Evolutionary conservation across 2,113 vertebrate species (phyloP).

Genomic region (Dasypus novemcinctus): DNA sequence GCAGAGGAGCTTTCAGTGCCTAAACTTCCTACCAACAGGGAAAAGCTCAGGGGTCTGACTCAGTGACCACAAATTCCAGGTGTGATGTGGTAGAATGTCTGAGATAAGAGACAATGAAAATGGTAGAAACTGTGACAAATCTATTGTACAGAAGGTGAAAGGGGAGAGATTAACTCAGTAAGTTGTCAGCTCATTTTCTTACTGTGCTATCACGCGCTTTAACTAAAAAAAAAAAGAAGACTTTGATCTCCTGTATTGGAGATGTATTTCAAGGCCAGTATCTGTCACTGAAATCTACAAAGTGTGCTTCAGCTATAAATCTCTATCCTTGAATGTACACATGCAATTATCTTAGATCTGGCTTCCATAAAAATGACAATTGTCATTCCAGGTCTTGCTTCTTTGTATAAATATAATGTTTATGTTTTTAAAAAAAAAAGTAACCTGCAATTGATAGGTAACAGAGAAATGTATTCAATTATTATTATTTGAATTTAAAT

Average conservation of each 20-base stretch:
- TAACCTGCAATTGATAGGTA: slow-evolving; percentile 66
- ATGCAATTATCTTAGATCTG: slow-evolving; percentile 74
- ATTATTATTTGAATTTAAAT: slow-evolving; percentile 59
- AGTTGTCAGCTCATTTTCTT: slow-evolving; percentile 77
- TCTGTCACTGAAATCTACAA: slow-evolving; percentile 75
- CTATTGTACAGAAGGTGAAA: slow-evolving; percentile 51
- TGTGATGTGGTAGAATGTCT: slow-evolving; percentile 62
- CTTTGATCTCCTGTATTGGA: slow-evolving; percentile 73
- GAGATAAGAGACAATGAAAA: slow-evolving; percentile 70
- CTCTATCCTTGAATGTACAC: slow-evolving; percentile 74
- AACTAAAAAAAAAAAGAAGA: slow-evolving; percentile 74
- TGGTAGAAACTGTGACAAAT: slow-evolving; percentile 68
- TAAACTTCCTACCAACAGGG: slow-evolving; percentile 62
- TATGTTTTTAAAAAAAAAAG: slow-evolving; percentile 60
- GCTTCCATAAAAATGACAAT: slow-evolving; percentile 71
- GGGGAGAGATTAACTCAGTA: slow-evolving; percentile 68
- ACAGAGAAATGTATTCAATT: slow-evolving; percentile 49
- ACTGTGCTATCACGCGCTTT: slow-evolving; percentile 71
- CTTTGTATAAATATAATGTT: slow-evolving; percentile 64
- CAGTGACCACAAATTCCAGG: slow-evolving; percentile 67
- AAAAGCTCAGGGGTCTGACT: slow-evolving; percentile 62
- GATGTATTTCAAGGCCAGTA: slow-evolving; percentile 75
- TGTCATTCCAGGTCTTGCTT: slow-evolving; percentile 67
- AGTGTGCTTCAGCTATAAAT: slow-evolving; percentile 78
- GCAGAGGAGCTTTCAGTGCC: slow-evolving; percentile 50